phyloP scores from a whole-genome alignment of 2,888 invertebrate species.

The Agonum fuliginosum region DNA sequence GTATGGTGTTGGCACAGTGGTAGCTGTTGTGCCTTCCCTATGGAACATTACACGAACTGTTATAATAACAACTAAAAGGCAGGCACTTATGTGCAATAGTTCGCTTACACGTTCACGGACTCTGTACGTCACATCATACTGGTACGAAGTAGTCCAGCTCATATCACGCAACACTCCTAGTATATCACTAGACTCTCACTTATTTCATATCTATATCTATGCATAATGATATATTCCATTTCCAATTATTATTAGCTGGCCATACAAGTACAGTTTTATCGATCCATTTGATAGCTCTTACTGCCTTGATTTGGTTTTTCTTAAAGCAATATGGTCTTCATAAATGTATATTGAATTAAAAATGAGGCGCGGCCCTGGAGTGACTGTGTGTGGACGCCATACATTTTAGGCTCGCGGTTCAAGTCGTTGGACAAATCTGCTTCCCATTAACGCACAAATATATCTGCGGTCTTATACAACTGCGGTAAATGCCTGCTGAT shows the following conservation, averaged over 20 bases:
- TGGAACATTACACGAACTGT: conserved; percentile 71
- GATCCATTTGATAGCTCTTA: no score
- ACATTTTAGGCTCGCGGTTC: no score
- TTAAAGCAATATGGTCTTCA: no score
- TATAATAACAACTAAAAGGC: conserved; percentile 72
- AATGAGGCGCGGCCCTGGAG: no score
- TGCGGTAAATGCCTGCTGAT: no score
- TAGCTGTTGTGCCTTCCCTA: conserved; percentile 69
- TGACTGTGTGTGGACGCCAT: no score
- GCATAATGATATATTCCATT: conserved; percentile 52
- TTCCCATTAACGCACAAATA: no score
- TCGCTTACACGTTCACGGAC: conserved; percentile 62
- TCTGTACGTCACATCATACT: conserved; percentile 57
- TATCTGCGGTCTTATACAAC: no score
- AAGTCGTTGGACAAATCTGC: no score
- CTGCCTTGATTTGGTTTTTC: no score
- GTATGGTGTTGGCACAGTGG: conserved; percentile 70
- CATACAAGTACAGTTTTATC: no score
- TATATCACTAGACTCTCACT: conserved; percentile 49
- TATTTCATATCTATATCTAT: conserved; percentile 58
- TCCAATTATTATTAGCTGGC: not conserved
- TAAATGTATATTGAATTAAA: no score
- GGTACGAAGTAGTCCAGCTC: conserved; percentile 34
- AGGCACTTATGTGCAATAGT: conserved; percentile 71
- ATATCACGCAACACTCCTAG: conserved; percentile 55